phyloP scores from a whole-genome alignment of 2,797 vertebrate genomes.

The Halcyon leucocephala region DNA sequence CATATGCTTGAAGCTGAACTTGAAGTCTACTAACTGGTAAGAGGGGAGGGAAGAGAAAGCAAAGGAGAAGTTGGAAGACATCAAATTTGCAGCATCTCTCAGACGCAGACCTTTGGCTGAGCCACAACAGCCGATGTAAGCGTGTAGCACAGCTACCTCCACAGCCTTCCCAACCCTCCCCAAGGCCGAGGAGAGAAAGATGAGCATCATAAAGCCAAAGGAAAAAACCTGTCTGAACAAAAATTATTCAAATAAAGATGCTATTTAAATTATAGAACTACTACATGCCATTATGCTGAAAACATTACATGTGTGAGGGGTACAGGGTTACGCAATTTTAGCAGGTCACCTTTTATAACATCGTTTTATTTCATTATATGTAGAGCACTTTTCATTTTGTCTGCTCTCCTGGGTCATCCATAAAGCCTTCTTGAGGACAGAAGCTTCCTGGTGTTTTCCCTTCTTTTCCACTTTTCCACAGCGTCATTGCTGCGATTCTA shows the following conservation, averaged over 20 bases:
- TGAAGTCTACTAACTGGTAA: not conserved
- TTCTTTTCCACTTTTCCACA: not conserved
- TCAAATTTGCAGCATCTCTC: not conserved
- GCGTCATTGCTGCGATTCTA: not conserved
- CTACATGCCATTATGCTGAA: not conserved
- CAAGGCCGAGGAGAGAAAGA: not conserved
- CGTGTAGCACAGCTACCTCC: not conserved
- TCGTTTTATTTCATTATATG: not conserved
- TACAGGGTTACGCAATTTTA: not conserved
- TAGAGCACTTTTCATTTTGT: not conserved
- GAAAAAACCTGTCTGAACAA: not conserved
- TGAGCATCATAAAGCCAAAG: not conserved
- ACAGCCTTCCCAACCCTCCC: not conserved
- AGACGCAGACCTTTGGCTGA: not conserved
- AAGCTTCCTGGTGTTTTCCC: not conserved
- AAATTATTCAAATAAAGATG: not conserved
- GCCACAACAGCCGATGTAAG: not conserved
- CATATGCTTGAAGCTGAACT: not conserved
- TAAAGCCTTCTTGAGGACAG: not conserved
- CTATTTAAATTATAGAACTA: not conserved
- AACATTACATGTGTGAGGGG: not conserved
- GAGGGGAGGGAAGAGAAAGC: not conserved
- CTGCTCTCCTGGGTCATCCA: not conserved
- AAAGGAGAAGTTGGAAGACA: not conserved
- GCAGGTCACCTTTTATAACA: not conserved